Conservation (phyloP, 1,140 invertebrate genomes). For the Drosophila tristis region DNA sequence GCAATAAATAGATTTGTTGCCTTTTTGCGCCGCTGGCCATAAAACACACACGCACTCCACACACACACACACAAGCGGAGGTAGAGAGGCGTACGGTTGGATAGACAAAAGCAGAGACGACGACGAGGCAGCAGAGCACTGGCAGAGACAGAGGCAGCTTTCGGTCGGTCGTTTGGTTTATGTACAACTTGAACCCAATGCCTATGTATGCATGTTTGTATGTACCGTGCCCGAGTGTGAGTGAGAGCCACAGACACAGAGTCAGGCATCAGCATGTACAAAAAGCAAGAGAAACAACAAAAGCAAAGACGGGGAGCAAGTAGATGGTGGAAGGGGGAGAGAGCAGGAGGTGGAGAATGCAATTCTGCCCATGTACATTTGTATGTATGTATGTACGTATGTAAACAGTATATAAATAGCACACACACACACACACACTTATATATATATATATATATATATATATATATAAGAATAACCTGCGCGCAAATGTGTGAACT, state of each 20-base stretch:
- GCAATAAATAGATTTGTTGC: slow-evolving; percentile 71
- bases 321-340: neutral
- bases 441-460: neutral
- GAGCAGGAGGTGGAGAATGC: slow-evolving; percentile 42
- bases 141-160: slow-evolving; percentile 27
- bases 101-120: slow-evolving; percentile 79
- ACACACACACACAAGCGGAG: slow-evolving; percentile 19
- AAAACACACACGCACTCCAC: slow-evolving; percentile 32
- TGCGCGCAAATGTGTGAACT: slow-evolving; percentile 30
- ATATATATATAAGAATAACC: slow-evolving; percentile 4
- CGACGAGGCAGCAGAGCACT: slow-evolving; percentile 38
- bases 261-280: slow-evolving; percentile 32
- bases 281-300: slow-evolving; percentile 43
- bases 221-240: slow-evolving; percentile 43
- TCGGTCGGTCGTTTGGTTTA: slow-evolving; percentile 54
- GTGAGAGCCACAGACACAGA: slow-evolving; percentile 37
- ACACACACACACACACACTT: neutral
- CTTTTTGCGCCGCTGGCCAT: slow-evolving; percentile 52
- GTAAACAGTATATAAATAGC: neutral
- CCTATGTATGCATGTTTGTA: slow-evolving; percentile 37
- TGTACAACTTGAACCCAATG: slow-evolving; percentile 77
- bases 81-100: slow-evolving; percentile 58
- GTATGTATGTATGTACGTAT: slow-evolving; percentile 5
- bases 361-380: slow-evolving; percentile 39
- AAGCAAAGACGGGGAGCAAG: slow-evolving; percentile 34